Conservation (phyloP, 2,113 vertebrate genomes). For the Lagenorhynchus albirostris region DNA sequence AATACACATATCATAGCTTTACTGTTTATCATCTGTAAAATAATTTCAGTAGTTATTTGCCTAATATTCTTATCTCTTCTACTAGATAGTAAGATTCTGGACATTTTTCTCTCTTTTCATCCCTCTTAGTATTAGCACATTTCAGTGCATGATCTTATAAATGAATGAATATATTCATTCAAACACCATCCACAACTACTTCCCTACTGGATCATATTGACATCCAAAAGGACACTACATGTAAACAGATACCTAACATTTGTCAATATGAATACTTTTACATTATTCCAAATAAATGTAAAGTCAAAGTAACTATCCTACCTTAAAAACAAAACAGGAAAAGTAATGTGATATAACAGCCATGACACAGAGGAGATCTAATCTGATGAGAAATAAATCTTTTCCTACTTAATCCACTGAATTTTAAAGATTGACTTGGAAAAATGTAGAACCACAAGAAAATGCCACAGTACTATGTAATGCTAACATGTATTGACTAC, state of each 20-base stretch:
- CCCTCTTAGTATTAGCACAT: not conserved
- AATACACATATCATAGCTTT: not conserved
- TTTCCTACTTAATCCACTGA: not conserved
- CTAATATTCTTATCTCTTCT: not conserved
- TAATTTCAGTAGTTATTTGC: not conserved
- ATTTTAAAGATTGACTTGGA: conserved; percentile 21
- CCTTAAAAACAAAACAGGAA: not conserved
- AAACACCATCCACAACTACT: not conserved
- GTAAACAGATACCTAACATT: not conserved
- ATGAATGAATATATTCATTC: not conserved
- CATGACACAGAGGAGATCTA: not conserved
- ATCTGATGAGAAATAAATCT: conserved; percentile 7
- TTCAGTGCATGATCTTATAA: not conserved
- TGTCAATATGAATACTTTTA: not conserved
- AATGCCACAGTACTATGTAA: not conserved
- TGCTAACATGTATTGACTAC: not conserved
- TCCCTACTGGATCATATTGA: not conserved
- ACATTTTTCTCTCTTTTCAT: not conserved
- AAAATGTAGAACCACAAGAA: not conserved
- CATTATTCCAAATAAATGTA: not conserved
- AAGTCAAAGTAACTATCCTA: not conserved
- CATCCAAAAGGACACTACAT: not conserved
- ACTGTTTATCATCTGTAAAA: conserved; percentile 18
- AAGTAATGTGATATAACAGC: not conserved
- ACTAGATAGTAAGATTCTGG: not conserved